Evolutionary conservation across 2,888 invertebrate genomes (phyloP), one percentile per base, ranked within the genome.

Genomic region (Fragum whitleyi): DNA sequence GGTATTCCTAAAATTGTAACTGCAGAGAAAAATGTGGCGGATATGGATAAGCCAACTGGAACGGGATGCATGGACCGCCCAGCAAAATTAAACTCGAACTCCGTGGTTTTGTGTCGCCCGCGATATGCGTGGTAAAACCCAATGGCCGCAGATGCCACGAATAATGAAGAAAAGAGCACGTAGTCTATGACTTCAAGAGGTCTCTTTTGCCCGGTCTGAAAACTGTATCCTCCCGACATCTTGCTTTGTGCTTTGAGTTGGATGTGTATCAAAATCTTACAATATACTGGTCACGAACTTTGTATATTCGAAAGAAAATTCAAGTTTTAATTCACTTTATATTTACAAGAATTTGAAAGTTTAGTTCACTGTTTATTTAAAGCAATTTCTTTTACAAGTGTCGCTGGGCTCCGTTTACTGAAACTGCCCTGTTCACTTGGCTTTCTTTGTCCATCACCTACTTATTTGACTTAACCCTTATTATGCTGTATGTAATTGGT

Each of bases 101-200:
- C 91, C 14, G 92, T 96, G 94, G 83, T 96, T 91, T 95, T 94
- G 82, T 94, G 95, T 88, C 94, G 81, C 23, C 77, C 95, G 32
- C 94, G 95, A 89, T 95, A 95, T 91, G 95, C 93, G 86, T 92
- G 92, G 78, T 90, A 93, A 39, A 92, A 81, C 1, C 93, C 85
- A 28, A 81, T 78, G 1, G 62, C 72, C 0, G 75, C 72, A 1
- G 80, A 81, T 14, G 53, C 47, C 6, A 68, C 51, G 23, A 81
- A 74, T 42, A 74, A 36, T 19, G 73, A 16, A 5, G 78, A 69
- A 42, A 81, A 81, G 19, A 81, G 55, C 7, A 81, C 42, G 69
- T 84, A 84, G 47, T 84, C 84, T 32, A 75, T 55, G 16, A 21
- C 28, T n/a, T 29, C n/a, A 14, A 62, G 36, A 32, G 62, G 36